These are phyloP conservation scores for Schizopygopsis pylzovi DNA, from an alignment of 2,797 vertebrate genomes.

Conservation along the genomic window DNA sequence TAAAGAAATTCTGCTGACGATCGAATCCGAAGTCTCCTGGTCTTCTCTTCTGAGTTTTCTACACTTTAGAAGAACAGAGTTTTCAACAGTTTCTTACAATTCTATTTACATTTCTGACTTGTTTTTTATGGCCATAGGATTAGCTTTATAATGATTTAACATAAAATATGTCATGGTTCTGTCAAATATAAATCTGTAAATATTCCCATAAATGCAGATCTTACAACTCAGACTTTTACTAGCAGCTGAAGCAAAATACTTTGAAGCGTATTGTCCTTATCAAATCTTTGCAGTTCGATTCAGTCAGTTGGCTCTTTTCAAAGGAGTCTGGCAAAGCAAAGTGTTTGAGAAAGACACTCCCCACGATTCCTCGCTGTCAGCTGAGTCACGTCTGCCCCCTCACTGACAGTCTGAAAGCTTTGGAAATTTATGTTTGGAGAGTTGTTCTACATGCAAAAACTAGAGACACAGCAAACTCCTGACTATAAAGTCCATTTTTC, in stretches of 20 bases:
- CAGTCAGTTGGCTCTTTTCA: constrained; percentile 16
- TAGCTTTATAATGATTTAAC: background rate
- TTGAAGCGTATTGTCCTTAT: constrained; percentile 12
- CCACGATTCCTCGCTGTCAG: constrained; percentile 1
- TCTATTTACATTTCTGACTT: background rate
- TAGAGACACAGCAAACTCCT: background rate
- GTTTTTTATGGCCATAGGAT: background rate
- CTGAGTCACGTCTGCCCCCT: constrained; percentile 11
- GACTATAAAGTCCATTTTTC: constrained; percentile 3
- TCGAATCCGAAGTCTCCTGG: too few relatives aligned
- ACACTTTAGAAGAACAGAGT: too few relatives aligned
- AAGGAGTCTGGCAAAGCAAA: constrained; percentile 22
- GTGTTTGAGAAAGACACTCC: constrained; percentile 33
- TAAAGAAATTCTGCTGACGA: too few relatives aligned
- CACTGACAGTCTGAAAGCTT: constrained; percentile 23
- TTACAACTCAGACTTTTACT: background rate
- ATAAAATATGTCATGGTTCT: background rate
- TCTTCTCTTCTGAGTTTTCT: too few relatives aligned
- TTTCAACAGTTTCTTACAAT: too few relatives aligned
- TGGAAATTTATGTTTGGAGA: constrained; percentile 10
- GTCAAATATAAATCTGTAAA: constrained; percentile 3
- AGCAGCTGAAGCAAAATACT: background rate
- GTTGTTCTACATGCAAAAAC: constrained; percentile 15
- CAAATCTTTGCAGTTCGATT: constrained; percentile 15
- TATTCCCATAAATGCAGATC: background rate